phyloP scores from a whole-genome alignment of 2,797 vertebrate species.

The Sebastes nivosus region DNA sequence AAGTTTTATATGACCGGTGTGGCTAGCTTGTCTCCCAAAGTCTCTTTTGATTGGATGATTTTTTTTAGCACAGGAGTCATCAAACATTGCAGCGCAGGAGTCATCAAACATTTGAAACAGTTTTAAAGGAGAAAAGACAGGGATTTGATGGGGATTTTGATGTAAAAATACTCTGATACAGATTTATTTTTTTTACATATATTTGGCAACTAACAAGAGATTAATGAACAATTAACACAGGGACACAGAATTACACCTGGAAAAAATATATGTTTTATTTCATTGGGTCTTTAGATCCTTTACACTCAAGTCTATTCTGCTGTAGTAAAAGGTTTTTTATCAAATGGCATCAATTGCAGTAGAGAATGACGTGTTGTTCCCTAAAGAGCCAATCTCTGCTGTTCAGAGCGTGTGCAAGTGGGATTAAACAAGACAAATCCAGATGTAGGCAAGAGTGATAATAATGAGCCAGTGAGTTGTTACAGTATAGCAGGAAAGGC shows the following conservation, averaged over 20 bases:
- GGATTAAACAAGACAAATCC: constrained; percentile 14
- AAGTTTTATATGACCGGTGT: not conserved
- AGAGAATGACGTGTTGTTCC: not conserved
- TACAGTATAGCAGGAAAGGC: constrained; percentile 14
- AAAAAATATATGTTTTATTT: too few relatives aligned
- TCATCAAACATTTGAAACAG: not conserved
- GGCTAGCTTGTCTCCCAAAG: not conserved
- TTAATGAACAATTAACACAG: not conserved
- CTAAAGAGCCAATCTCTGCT: not conserved
- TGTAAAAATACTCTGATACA: not conserved
- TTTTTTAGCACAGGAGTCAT: not conserved
- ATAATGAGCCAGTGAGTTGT: constrained; percentile 18
- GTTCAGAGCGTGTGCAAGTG: constrained; percentile 3
- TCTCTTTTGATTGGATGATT: not conserved
- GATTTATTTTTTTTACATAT: not conserved
- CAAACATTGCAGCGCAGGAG: not conserved
- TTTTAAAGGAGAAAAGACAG: not conserved
- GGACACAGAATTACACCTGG: accelerated
- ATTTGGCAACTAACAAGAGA: not conserved
- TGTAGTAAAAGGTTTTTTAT: not conserved
- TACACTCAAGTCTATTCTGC: not conserved
- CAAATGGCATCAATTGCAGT: constrained; percentile 38
- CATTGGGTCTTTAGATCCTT: not conserved
- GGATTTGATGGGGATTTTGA: not conserved
- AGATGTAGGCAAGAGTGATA: constrained; percentile 31